Conservation (phyloP, 2,888 invertebrate genomes). For the Euclidia mi region DNA sequence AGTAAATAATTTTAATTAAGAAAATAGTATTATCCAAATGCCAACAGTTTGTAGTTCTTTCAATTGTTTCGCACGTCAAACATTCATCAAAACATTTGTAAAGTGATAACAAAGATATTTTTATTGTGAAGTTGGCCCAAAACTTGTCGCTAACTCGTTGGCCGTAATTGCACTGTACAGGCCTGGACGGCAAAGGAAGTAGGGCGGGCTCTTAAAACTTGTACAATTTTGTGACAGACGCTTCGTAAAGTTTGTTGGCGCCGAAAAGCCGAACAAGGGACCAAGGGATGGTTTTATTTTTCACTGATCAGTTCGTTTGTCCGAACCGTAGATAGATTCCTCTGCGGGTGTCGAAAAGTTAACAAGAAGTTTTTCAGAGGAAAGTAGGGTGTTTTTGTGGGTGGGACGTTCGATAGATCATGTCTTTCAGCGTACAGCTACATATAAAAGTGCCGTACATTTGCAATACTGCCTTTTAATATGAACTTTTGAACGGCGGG, state of each 20-base stretch:
- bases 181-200: neutral
- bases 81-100: neutral
- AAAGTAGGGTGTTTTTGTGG: neutral
- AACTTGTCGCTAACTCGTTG: neutral
- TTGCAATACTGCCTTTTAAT: constrained; percentile 6
- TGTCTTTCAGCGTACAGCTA: neutral
- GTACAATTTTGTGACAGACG: constrained; percentile 5
- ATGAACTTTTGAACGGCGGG: constrained; percentile 6
- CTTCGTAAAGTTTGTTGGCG: neutral
- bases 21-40: too few species aligned
- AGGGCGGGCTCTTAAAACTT: constrained; percentile 2
- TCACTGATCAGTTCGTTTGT: constrained; percentile 3
- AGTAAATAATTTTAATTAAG: too few species aligned
- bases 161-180: neutral
- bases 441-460: neutral
- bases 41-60: too few species aligned
- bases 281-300: neutral
- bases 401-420: neutral
- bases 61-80: neutral
- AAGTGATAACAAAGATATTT: neutral
- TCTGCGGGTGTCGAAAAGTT: constrained; percentile 1
- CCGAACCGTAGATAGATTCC: neutral
- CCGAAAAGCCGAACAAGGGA: neutral
- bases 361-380: neutral
- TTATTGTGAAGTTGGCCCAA: neutral